Evolutionary conservation across 2,888 invertebrate genomes (phyloP), one percentile per base, ranked within the genome.

Genomic region (Galeopsomyia nigrocyanea): DNA sequence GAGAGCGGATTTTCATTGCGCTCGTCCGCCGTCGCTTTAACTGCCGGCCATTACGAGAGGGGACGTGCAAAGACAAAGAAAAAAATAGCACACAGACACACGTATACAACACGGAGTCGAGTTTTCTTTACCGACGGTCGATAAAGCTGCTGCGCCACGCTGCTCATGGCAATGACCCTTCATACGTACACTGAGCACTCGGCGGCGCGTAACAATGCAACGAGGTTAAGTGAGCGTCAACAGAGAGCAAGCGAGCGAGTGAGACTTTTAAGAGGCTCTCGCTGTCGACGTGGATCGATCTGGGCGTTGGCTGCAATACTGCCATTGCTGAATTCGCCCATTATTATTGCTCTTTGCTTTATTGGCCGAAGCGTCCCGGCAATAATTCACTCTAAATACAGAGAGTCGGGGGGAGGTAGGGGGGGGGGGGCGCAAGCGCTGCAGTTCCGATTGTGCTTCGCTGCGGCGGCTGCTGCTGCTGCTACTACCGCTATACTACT

Each of bases 171-270:
- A 65, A 71, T 65, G 65, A 61, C 21, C 61, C 31, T 61, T 66
- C 46, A 71, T 53, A 65, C 16, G 53, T 46, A 26, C 26, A 14
- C 50, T 66, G 63, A 50, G 60, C 66, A 71, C 57, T 73, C 74
- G 74, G 75, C 71, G 74, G 62, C 58, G 22, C 57, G 68, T 64
- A 73, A 80, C 79, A 78, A 78, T 78, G 78, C 75, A 79, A 79
- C 69, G 75, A 68, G 79, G 79, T 81, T 79, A 79, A 80, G 79
- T 78, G 77, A 78, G 74, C 78, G 79, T 80, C 78, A 77, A 79
- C 74, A 39, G 39, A 39, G 39, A 39, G 39, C 7, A 31, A 31
- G 7, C 3, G 31, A 31, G 3, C n/a, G n/a, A n/a, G n/a, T n/a
- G 26, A 39, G 39, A 39, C 39, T 39, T 39, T 39, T 39, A 39